Evolutionary conservation across 2,113 vertebrate genomes (phyloP).

Genomic region (Nothocercus julius): DNA sequence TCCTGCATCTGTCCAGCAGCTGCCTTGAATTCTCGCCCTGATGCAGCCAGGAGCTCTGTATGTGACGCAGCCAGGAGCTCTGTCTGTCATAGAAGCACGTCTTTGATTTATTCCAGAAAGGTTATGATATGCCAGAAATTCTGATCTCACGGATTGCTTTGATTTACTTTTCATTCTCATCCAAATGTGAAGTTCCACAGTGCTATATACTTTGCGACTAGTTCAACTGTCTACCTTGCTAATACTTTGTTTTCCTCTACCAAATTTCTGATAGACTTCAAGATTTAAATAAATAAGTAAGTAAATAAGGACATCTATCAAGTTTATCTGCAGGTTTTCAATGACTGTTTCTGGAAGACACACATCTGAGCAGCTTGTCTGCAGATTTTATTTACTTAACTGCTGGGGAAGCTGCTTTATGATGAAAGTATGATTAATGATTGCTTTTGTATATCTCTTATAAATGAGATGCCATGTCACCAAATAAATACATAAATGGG

Average conservation of each 20-base stretch:
- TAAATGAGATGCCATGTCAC: conserved; percentile 52
- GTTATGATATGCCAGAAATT: neutral
- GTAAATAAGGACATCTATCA: neutral
- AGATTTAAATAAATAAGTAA: neutral
- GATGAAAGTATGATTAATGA: conserved; percentile 65
- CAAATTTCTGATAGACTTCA: neutral
- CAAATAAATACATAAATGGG: conserved; percentile 63
- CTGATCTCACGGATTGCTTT: neutral
- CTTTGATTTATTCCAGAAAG: neutral
- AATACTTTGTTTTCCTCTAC: neutral
- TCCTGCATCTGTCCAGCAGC: neutral
- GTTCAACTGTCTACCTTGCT: neutral
- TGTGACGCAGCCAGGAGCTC: neutral
- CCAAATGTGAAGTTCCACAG: neutral
- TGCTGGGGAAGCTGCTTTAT: conserved; percentile 34
- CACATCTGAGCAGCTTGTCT: neutral
- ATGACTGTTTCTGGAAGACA: neutral
- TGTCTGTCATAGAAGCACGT: neutral
- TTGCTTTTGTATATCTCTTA: conserved; percentile 39
- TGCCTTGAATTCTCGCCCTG: neutral
- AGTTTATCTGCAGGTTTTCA: neutral
- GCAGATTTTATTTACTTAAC: neutral
- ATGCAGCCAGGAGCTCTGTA: too few species aligned
- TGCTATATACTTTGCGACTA: neutral
- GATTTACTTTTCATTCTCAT: neutral